Evolutionary conservation across 2,888 invertebrate genomes (phyloP), one percentile per base, ranked within the genome.

Genomic region (Archaeoteleia sp.): DNA sequence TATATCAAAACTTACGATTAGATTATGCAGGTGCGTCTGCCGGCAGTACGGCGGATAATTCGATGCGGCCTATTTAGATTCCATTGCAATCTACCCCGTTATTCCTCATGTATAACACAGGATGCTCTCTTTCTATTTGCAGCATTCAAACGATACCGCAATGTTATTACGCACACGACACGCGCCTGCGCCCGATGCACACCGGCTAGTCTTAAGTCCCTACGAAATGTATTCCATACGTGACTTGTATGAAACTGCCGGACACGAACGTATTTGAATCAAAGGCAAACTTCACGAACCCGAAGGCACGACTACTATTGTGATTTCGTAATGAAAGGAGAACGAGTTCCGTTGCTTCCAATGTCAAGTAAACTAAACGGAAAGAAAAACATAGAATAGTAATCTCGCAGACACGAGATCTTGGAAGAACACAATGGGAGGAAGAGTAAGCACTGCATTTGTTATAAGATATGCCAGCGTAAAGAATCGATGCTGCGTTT

Each of bases 161-260:
- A 62, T 48, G 62, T 62, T 62, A 62, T 54, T 54, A 54, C 61
- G 54, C 61, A 62, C 54, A 53, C 53, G 61, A 53, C 32, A 62
- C 29, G 61, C 61, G 61, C 53, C 17, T 45, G 51, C 61, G 61
- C 51, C 4, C 14, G 30, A 17, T 40, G 32, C 17, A 12, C 13
- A 45, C 7, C 40, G 53, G 53, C 45, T 43, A 45, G 40, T 51
- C 46, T 51, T 62, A 51, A 62, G 15, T 37, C 34, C 72, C 70
- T 71, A 70, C 65, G 43, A 70, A 73, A 73, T 69, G 71, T 74
- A 77, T 75, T 77, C 73, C 53, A 67, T 67, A 74, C 78, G 77
- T 77, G 78, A 75, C 77, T 57, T 54, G 75, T 78, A 78, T 78
- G 72, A 72, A 77, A 77, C 74, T 71, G 68, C 78, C 30, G 72